phyloP scores from a whole-genome alignment of 1,140 invertebrate species.

The Linepithema humile region DNA sequence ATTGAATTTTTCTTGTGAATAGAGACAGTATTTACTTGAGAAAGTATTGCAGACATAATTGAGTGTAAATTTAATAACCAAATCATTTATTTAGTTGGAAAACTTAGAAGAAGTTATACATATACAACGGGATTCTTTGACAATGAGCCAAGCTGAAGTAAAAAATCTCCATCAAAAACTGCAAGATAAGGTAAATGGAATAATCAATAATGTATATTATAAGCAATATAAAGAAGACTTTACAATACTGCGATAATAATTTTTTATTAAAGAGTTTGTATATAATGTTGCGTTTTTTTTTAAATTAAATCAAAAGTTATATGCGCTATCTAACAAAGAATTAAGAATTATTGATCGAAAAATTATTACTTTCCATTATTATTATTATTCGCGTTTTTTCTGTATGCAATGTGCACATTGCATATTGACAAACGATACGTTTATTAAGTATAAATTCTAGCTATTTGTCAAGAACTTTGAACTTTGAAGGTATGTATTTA shows the following conservation, averaged over 20 bases:
- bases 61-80: background rate
- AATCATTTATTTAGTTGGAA: constrained; percentile 74
- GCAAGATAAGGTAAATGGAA: constrained; percentile 79
- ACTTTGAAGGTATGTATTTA: constrained; percentile 56
- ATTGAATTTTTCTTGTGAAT: constrained; percentile 23
- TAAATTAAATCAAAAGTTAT: background rate
- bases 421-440: background rate
- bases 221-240: background rate
- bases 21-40: constrained; percentile 10
- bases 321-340: too few relatives aligned
- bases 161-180: constrained; percentile 78
- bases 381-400: background rate
- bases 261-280: background rate
- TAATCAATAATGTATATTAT: background rate
- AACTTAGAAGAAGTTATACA: constrained; percentile 81
- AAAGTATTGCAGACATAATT: background rate
- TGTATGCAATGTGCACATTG: background rate
- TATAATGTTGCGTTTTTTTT: constrained; percentile 1
- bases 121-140: constrained; percentile 80
- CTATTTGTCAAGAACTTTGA: constrained; percentile 39
- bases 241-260: background rate
- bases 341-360: too few relatives aligned
- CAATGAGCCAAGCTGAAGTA: constrained; percentile 77
- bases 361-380: constrained; percentile 16
- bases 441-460: background rate